These are phyloP conservation scores for Homarus gammarus DNA, from an alignment of 2,888 invertebrate genomes.

Conservation along the genomic window DNA sequence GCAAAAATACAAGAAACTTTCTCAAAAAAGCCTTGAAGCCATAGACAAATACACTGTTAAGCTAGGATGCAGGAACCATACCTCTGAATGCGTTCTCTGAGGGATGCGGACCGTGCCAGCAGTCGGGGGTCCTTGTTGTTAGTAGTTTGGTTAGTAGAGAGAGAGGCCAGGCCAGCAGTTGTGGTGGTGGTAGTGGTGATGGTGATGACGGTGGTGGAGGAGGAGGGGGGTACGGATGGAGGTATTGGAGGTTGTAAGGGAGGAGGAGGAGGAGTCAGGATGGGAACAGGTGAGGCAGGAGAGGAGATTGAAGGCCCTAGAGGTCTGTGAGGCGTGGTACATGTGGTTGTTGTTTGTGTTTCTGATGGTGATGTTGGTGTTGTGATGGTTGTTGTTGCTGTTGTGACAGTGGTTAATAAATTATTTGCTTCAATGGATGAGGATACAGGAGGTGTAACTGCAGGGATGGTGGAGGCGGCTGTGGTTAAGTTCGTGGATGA, in stretches of 20 bases:
- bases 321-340: slow-evolving; percentile 36
- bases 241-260: slow-evolving; percentile 1
- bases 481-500: background rate
- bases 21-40: slow-evolving; percentile 8
- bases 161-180: slow-evolving; percentile 59
- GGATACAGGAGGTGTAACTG: background rate
- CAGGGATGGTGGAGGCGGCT: background rate
- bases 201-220: slow-evolving; percentile 43
- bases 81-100: slow-evolving; percentile 74
- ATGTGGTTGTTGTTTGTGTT: slow-evolving; percentile 19
- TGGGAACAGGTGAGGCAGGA: slow-evolving; percentile 26
- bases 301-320: slow-evolving; percentile 53
- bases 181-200: slow-evolving; percentile 57
- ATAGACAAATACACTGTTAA: slow-evolving; percentile 30
- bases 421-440: background rate
- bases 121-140: slow-evolving; percentile 74
- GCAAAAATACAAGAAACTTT: background rate
- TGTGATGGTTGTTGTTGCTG: slow-evolving; percentile 18
- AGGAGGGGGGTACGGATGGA: slow-evolving; percentile 44
- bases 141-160: slow-evolving; percentile 71
- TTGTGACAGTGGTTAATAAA: slow-evolving; percentile 18
- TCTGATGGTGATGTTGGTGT: slow-evolving; percentile 2
- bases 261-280: background rate
- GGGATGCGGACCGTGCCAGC: slow-evolving; percentile 72
- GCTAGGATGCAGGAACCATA: slow-evolving; percentile 68